phyloP scores from a whole-genome alignment of 2,888 invertebrate genomes.

The Apoda limacodes region DNA sequence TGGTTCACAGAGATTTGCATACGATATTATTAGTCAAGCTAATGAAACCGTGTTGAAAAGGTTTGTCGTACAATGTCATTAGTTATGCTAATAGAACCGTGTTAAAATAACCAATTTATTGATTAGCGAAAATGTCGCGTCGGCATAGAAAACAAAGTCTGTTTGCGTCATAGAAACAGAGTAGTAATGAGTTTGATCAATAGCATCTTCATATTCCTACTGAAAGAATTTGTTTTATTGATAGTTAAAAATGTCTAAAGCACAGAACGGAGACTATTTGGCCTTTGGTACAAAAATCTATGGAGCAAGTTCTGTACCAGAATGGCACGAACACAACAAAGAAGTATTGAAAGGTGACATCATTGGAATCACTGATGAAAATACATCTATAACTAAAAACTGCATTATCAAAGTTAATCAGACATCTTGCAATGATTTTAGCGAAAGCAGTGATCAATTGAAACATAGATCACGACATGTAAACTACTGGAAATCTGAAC shows the following conservation, averaged over 20 bases:
- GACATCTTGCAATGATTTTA: slow-evolving; percentile 47
- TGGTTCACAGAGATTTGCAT: too few relatives aligned
- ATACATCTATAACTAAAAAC: slow-evolving; percentile 54
- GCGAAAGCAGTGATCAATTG: slow-evolving; percentile 52
- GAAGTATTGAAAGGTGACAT: slow-evolving; percentile 51
- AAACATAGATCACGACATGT: slow-evolving; percentile 51
- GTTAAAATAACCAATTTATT: too few relatives aligned
- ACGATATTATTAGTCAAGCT: too few relatives aligned
- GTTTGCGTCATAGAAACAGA: too few relatives aligned
- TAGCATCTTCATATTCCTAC: too few relatives aligned
- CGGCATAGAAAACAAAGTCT: too few relatives aligned
- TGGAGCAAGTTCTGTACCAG: slow-evolving; percentile 37
- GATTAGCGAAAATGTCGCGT: too few relatives aligned
- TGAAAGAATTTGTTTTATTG: background rate
- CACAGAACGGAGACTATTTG: slow-evolving; percentile 43
- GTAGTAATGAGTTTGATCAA: too few relatives aligned
- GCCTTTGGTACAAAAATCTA: slow-evolving; percentile 45
- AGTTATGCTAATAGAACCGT: too few relatives aligned
- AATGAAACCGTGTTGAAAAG: too few relatives aligned
- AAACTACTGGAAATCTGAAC: slow-evolving; percentile 56
- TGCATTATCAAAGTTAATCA: slow-evolving; percentile 58
- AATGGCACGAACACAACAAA: slow-evolving; percentile 52
- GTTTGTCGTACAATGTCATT: too few relatives aligned
- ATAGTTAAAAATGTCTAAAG: slow-evolving; percentile 37
- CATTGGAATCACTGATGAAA: slow-evolving; percentile 45